Percentiles rank a stretch among this genome's conserved stretches.
Conservation (phyloP, 2,797 vertebrate genomes). For the Miichthys miiuy region DNA sequence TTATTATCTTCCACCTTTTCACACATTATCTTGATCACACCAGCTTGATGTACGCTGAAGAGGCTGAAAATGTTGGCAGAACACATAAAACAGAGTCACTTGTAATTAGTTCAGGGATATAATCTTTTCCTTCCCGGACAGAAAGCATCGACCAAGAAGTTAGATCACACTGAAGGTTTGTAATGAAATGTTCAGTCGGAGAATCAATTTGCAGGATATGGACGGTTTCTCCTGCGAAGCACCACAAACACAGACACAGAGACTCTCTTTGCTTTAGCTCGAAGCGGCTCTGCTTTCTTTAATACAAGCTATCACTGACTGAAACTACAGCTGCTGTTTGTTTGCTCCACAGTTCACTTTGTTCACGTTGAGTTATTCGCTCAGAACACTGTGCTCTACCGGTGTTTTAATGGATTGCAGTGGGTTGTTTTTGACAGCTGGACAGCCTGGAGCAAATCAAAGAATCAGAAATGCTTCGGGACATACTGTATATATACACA, state of each 20-base stretch:
- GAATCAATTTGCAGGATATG: background rate
- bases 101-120: background rate
- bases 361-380: background rate
- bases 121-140: background rate
- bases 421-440: constrained; percentile 5
- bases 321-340: constrained; percentile 24
- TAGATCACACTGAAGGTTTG: background rate
- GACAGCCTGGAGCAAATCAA: constrained; percentile 8
- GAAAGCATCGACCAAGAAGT: background rate
- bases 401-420: constrained; percentile 39
- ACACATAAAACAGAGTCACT: background rate
- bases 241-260: background rate
- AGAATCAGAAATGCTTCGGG: background rate
- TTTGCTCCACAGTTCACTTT: constrained; percentile 33
- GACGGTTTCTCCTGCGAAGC: background rate
- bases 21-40: background rate
- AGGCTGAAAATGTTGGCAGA: background rate
- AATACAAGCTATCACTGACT: background rate
- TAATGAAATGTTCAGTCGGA: background rate
- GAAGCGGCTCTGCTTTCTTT: background rate
- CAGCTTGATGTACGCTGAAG: background rate
- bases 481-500: background rate
- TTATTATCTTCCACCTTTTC: background rate
- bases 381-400: constrained; percentile 21
- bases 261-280: background rate